Base-by-base conservation (phyloP, 1,140 invertebrate genomes). In the Cardiocondyla obscurior region DNA sequence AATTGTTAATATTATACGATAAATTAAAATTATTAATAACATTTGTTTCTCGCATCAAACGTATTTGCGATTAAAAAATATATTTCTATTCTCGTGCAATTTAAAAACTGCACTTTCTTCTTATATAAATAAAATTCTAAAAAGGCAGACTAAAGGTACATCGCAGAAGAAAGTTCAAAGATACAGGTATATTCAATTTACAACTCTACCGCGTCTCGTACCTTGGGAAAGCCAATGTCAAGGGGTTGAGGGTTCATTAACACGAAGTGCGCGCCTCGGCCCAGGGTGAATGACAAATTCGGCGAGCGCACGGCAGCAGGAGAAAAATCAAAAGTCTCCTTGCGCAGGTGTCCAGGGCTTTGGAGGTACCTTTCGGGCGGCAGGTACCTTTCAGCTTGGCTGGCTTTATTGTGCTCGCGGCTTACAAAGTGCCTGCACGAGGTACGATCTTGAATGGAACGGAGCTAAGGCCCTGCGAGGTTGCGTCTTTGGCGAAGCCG, bases 291-390 rank as follows among this genome's bases (percentile, higher is more conserved):
- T 85, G 86, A 87, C 86, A 87, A 87, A 87, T 88, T 88, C 77
- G 85, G 76, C 85, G 70, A 82, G 83, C n/a, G 82, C 81, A 58
- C 28, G 76, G 28, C 74, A 85, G 84, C 53, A 73, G 82, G 84
- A 92, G 91, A 92, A 92, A 91, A 93, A 93, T 93, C 92, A 92
- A 93, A 93, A 93, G 92, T 93, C 92, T 93, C 51, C 76, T 82
- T 65, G 81, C 79, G 92, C 92, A 93, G 92, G 92, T 93, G 92
- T 89, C 79, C 85, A 74, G 82, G 82, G 69, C 65, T 72, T 79
- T 70, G 74, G 64, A 87, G 85, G 86, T 87, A 87, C 88, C 90
- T 87, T 90, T 86, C 76, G 85, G 81, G 84, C 85, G 85, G 92
- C 92, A 93, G 92, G 92, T 93, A 92, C 88, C 88, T 90, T 91